Evolutionary conservation across 2,797 vertebrate genomes (phyloP), one percentile per base, ranked within the genome.

Genomic region (Mormyrus proboscirostris): DNA sequence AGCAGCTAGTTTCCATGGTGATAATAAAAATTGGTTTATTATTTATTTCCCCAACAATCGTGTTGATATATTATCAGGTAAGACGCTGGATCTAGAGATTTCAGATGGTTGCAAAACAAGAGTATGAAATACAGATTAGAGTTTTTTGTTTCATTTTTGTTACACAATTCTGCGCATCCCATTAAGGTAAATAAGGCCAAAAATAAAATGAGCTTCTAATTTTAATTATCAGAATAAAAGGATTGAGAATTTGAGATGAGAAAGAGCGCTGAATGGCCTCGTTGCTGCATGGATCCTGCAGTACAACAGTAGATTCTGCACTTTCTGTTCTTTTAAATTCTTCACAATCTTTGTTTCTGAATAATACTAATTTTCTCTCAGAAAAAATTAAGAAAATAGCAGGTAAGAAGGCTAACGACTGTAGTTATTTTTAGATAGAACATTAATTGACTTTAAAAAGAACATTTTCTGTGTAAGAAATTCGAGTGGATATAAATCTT

Each of bases 1-100:
- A 86, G 29, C 53, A 33, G 85, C 53, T 57, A 33, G 85, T 86
- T 86, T 55, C 85, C 85, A 86, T 86, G 85, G 85, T 10, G 29
- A 86, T 86, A 50, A 38, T 38, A 55, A 59, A 55, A 86, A 86
- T 55, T 55, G 85, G 38, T 82, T 82, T 50, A 38, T 86, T 86
- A 55, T 86, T 57, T 86, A 57, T 38, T 86, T 55, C 9, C 25
- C 25, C 51, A 57, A 86, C 85, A 86, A 22, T 85, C 51, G n/a
- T 51, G 82, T 50, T 55, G 76, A 55, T 33, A 14, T 86, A 29
- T 86, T 55, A 59, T 86, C 50, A 57, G 51, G 16, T 86, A 57
- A 41, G 29, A 51, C 1, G 50, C 8, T 10, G 50, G n/a, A 25
- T 86, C 4, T 29, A 86, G 12, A 38, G 85, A 57, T 29, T 55